A percentile compares a stretch with the other conserved stretches of the same genome.
These are phyloP conservation scores for Melanotaenia trifasciata DNA, from an alignment of 2,797 vertebrate genomes.

Conservation along the genomic window DNA sequence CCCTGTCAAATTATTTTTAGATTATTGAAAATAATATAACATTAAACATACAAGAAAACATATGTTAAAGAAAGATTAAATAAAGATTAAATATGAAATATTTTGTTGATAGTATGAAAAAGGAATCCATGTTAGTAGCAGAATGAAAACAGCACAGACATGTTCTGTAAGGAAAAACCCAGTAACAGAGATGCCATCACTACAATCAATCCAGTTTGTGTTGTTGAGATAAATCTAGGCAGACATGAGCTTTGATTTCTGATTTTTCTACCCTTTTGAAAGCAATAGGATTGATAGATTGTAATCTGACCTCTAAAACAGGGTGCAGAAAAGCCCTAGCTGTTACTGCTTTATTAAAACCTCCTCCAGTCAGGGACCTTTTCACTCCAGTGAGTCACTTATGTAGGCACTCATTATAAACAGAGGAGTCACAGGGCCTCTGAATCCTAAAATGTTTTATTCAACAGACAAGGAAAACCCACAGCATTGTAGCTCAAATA, in stretches of 20 bases:
- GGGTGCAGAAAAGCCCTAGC: conserved; percentile 9
- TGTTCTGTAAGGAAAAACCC: background rate
- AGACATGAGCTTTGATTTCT: background rate
- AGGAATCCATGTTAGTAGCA: too few relatives aligned
- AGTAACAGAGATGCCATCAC: background rate
- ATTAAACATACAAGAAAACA: too few relatives aligned
- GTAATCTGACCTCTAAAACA: conserved; percentile 21
- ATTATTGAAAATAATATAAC: too few relatives aligned
- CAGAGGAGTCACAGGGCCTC: background rate
- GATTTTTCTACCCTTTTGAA: conserved; percentile 5
- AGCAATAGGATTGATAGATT: background rate
- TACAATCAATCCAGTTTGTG: background rate
- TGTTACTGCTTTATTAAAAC: conserved; percentile 47
- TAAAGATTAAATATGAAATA: background rate
- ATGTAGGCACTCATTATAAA: conserved; percentile 34
- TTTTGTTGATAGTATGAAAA: background rate
- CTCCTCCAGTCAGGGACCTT: conserved; percentile 49
- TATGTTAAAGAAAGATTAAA: too few relatives aligned
- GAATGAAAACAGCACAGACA: background rate
- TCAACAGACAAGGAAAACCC: conserved; percentile 21
- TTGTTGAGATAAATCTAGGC: background rate
- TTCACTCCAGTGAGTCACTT: conserved; percentile 54
- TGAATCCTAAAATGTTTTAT: conserved; percentile 13
- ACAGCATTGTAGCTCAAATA: conserved; percentile 12
- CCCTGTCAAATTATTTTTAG: too few relatives aligned